Evolutionary conservation across 2,888 invertebrate genomes (phyloP).

Genomic region (Phalera bucephala): DNA sequence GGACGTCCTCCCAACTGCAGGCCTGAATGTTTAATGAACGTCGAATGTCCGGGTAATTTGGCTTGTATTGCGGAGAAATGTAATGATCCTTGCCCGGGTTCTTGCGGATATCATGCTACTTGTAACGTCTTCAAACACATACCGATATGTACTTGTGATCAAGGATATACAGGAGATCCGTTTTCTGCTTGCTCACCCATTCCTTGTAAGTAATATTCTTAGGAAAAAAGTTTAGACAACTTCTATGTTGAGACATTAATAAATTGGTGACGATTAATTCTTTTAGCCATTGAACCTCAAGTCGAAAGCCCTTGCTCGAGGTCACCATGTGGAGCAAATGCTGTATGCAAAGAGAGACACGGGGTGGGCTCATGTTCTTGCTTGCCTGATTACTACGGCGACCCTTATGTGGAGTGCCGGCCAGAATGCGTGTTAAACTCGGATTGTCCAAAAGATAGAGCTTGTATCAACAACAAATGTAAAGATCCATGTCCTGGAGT

Average conservation of each 20-base stretch:
- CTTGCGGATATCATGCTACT: constrained; percentile 88
- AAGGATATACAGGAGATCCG: constrained; percentile 89
- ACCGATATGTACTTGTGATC: constrained; percentile 88
- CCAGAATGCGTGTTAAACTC: constrained; percentile 95
- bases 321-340: constrained; percentile 94
- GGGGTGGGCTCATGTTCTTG: constrained; percentile 93
- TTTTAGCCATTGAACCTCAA: constrained; percentile 81
- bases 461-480: constrained; percentile 93
- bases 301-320: constrained; percentile 87
- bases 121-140: constrained; percentile 88
- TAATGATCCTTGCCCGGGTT: constrained; percentile 88
- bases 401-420: constrained; percentile 92
- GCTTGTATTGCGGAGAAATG: constrained; percentile 89
- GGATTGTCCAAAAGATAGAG: constrained; percentile 89
- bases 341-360: constrained; percentile 91
- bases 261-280: constrained; percentile 10
- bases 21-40: constrained; percentile 88
- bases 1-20: constrained; percentile 91
- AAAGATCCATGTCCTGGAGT: constrained; percentile 92
- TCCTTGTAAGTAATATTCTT: constrained; percentile 75
- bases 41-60: constrained; percentile 88
- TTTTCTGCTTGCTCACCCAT: constrained; percentile 87
- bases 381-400: constrained; percentile 91
- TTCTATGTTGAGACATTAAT: background rate
- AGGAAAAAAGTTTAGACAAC: background rate